Evolutionary conservation across 2,888 invertebrate species (phyloP).

Genomic region (Mesoligia furuncula): DNA sequence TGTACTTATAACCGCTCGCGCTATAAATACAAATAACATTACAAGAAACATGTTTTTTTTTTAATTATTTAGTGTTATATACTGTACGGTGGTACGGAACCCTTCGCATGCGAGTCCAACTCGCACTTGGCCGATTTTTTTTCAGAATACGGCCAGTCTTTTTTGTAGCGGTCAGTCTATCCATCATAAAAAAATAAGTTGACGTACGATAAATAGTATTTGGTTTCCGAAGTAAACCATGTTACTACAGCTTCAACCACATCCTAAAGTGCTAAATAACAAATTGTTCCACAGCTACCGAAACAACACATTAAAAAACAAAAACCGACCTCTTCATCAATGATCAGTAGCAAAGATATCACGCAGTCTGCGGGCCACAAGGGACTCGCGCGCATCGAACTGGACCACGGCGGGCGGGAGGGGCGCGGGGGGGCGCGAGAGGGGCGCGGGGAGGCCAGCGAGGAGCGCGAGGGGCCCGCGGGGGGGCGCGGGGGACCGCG

Average conservation of each 20-base stretch:
- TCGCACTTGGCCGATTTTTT: background rate
- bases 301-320: slow-evolving; percentile 34
- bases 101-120: no score
- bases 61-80: no score
- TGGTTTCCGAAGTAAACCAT: background rate
- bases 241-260: background rate
- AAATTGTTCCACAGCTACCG: background rate
- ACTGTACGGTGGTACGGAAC: no score
- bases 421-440: slow-evolving; percentile 46
- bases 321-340: slow-evolving; percentile 11
- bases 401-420: background rate
- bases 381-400: slow-evolving; percentile 19
- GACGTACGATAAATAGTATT: background rate
- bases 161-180: background rate
- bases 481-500: background rate
- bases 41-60: no score
- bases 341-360: background rate
- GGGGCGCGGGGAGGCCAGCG: slow-evolving; percentile 26
- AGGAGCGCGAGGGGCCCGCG: no score
- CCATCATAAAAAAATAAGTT: background rate
- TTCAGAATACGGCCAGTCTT: background rate
- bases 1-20: no score
- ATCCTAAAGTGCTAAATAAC: background rate
- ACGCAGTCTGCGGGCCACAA: background rate
- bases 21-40: no score